A percentile compares a stretch with the other conserved stretches of the same genome.
Evolutionary conservation across 1,140 invertebrate genomes (phyloP).

Genomic region (Pseudomyrmex pallidus): DNA sequence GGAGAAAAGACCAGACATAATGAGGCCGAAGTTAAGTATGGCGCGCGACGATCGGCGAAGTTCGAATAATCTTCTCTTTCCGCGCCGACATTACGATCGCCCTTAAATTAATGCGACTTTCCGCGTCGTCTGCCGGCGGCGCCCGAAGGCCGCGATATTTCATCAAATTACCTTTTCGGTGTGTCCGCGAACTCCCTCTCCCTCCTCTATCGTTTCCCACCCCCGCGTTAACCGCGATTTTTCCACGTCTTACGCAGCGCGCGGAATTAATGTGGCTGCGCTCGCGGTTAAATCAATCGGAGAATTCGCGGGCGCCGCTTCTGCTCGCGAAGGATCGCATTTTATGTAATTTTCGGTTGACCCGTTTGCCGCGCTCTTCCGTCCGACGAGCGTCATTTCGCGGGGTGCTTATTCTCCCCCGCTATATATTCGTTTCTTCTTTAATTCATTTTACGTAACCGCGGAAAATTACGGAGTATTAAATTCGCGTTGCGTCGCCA

Average conservation of each 20-base stretch:
- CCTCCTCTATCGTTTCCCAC: background rate
- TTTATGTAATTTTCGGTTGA: slow-evolving; percentile 42
- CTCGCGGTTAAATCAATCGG: slow-evolving; percentile 58
- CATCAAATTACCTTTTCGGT: slow-evolving; percentile 58
- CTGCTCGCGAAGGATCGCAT: slow-evolving; percentile 59
- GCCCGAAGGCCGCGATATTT: slow-evolving; percentile 57
- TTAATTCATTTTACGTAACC: slow-evolving; percentile 46
- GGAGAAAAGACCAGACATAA: background rate
- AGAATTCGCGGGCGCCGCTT: slow-evolving; percentile 34
- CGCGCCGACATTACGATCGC: slow-evolving; percentile 50
- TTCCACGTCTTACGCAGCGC: slow-evolving; percentile 54
- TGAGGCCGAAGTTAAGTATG: background rate
- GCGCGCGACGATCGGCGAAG: slow-evolving; percentile 39
- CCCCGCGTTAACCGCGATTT: slow-evolving; percentile 33
- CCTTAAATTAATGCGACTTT: slow-evolving; percentile 60
- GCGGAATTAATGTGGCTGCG: slow-evolving; percentile 52
- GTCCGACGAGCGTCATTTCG: background rate
- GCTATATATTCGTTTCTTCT: background rate
- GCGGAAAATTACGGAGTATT: slow-evolving; percentile 40
- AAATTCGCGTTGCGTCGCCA: slow-evolving; percentile 47
- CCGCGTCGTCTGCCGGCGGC: slow-evolving; percentile 50
- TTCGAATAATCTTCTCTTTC: slow-evolving; percentile 28
- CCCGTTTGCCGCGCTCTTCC: slow-evolving; percentile 6
- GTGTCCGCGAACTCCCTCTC: slow-evolving; percentile 7
- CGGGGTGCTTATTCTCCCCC: background rate